Evolutionary conservation across 2,797 vertebrate species (phyloP).

Genomic region (Fringilla coelebs): DNA sequence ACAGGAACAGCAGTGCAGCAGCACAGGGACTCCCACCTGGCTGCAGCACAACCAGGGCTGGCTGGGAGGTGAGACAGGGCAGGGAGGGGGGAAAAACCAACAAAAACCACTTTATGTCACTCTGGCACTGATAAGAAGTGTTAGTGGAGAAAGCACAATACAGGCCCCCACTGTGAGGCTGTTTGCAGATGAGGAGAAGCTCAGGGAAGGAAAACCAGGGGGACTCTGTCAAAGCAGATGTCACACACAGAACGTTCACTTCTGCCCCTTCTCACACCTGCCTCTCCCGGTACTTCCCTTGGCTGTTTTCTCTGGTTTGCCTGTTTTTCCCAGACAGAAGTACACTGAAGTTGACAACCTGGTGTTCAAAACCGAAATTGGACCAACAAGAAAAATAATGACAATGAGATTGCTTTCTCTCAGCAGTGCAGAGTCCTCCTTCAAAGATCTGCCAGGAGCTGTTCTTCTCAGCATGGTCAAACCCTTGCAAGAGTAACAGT

Average conservation of each 20-base stretch:
- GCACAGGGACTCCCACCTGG: background rate
- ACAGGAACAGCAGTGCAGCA: background rate
- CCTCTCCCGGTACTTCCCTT: background rate
- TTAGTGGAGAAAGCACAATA: background rate
- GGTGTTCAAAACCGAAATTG: background rate
- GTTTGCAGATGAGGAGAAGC: background rate
- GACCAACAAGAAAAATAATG: background rate
- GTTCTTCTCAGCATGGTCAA: background rate
- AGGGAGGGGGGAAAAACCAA: fast-evolving
- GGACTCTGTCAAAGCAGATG: background rate
- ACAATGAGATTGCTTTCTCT: background rate
- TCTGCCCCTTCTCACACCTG: background rate
- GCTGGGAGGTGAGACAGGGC: background rate
- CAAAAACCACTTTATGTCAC: background rate
- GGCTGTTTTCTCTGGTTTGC: background rate
- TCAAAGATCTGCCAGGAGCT: background rate
- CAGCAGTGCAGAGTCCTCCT: background rate
- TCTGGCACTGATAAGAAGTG: background rate
- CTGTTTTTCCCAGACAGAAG: background rate
- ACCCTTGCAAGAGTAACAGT: background rate
- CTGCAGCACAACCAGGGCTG: background rate
- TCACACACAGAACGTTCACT: background rate
- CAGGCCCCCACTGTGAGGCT: background rate
- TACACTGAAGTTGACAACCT: background rate
- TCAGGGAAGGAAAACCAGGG: background rate